Evolutionary conservation across 2,888 invertebrate genomes (phyloP), one percentile per base, ranked within the genome.

Genomic region (Leptodirus hochenwartii): DNA sequence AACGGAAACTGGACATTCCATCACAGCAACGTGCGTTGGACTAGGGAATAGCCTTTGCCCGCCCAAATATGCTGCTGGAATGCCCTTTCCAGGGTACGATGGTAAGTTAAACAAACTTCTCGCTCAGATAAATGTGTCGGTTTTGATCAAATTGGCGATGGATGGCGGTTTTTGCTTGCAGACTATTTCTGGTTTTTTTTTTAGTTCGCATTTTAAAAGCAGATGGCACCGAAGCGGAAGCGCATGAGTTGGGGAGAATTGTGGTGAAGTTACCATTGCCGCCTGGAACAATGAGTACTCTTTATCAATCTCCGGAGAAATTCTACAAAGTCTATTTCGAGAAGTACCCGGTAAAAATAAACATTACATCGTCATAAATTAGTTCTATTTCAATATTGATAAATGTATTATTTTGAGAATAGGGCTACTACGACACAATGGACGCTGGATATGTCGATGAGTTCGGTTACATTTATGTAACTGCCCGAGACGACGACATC

Each of bases 361-460:
- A 20, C 20, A 8, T 20, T 20, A 8, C 6, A 20, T 68, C 54
- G 20, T 23, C 15, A 32, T 29, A 20, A 20, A 8, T 20, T 20
- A 20, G 20, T 20, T 20, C 20, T 20, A n/a, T 20, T 11, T 23
- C 23, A 22, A 20, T 8, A 20, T 20, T 6, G 20, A 20, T 20
- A 8, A n/a, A 6, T 20, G 8, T 20, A 20, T 20, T 20, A 20
- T 20, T 20, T 8, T 20, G 20, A n/a, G 20, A 8, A 3, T 45
- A 84, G 82, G 84, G 82, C 3, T 85, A 71, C 53, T 87, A 93
- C 48, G 90, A 91, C 47, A 91, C 91, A 0, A 90, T 90, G 80
- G 93, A 93, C 49, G 87, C 87, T 1, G 93, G 91, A 0, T 84
- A 78, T 53, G 65, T 71, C 32, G 85, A 87, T 46, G 68, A 75